Conservation (phyloP, 2,797 vertebrate species). For the Merluccius polli region DNA sequence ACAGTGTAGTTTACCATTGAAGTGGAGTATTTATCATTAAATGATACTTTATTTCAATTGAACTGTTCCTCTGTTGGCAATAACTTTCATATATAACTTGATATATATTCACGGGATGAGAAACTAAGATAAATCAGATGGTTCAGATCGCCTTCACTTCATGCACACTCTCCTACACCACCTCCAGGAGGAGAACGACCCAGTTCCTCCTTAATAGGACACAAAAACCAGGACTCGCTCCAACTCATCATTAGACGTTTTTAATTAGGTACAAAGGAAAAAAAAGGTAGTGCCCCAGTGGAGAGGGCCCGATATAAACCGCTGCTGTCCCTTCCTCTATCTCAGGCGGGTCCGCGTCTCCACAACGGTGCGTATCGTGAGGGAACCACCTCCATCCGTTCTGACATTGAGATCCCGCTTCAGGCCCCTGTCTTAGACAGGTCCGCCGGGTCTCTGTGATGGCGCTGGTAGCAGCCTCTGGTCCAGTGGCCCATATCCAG, state of each 20-base stretch:
- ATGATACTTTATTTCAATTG: not conserved
- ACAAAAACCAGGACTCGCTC: conserved; percentile 74
- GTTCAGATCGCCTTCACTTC: not conserved
- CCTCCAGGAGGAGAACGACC: conserved; percentile 63
- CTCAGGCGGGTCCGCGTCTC: conserved; percentile 49
- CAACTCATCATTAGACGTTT: conserved; percentile 75
- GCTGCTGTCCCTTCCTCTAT: conserved; percentile 57
- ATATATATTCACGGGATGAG: not conserved
- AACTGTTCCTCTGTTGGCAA: not conserved
- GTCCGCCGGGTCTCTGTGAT: conserved; percentile 57
- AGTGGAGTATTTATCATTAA: not conserved
- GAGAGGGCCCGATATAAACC: conserved; percentile 58
- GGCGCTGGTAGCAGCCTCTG: conserved; percentile 44
- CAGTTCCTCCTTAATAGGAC: conserved; percentile 76
- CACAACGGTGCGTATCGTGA: conserved; percentile 39
- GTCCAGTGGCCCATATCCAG: conserved; percentile 68
- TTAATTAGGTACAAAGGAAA: conserved; percentile 72
- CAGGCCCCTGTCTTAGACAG: conserved; percentile 68
- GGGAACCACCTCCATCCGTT: conserved; percentile 17
- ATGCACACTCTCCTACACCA: conserved; percentile 24
- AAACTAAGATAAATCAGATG: not conserved
- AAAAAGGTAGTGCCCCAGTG: conserved; percentile 53
- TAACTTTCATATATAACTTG: not conserved
- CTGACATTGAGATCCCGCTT: conserved; percentile 61
- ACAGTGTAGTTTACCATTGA: not conserved